Conservation (phyloP, 2,888 invertebrate species). For the Eupeodes latifasciatus region DNA sequence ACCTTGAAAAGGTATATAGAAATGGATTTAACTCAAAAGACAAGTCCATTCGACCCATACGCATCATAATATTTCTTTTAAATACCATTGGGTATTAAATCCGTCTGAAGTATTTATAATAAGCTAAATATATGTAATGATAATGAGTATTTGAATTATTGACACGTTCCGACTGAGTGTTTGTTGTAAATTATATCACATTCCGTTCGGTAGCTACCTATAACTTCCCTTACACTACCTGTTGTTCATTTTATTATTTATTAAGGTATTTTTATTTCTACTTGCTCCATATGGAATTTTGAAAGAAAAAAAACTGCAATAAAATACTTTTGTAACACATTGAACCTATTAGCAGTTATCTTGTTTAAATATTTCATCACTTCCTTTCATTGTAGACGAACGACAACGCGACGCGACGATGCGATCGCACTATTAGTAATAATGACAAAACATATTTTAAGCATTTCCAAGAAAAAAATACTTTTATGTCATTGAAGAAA, state of each 20-base stretch:
- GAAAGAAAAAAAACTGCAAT: background rate
- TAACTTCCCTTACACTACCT: background rate
- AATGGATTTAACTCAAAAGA: too few relatives aligned
- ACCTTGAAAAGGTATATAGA: too few relatives aligned
- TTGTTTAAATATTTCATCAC: conserved; percentile 32
- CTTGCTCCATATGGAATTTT: background rate
- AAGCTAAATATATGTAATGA: background rate
- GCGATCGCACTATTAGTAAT: background rate
- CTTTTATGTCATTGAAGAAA: background rate
- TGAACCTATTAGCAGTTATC: background rate
- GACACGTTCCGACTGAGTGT: conserved; percentile 15
- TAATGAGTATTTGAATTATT: background rate
- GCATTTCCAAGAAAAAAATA: background rate
- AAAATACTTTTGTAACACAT: conserved; percentile 11
- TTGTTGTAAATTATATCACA: background rate
- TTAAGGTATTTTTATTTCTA: background rate
- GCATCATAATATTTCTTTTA: too few relatives aligned
- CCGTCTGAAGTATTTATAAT: too few relatives aligned
- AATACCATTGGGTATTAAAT: too few relatives aligned
- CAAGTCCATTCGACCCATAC: too few relatives aligned
- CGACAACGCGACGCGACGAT: too few relatives aligned
- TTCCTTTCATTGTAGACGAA: background rate
- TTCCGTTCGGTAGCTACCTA: background rate
- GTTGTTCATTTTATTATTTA: background rate
- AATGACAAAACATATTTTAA: background rate